Base-by-base conservation (phyloP, 2,888 invertebrate species). In the Drosophila anomelani region DNA sequence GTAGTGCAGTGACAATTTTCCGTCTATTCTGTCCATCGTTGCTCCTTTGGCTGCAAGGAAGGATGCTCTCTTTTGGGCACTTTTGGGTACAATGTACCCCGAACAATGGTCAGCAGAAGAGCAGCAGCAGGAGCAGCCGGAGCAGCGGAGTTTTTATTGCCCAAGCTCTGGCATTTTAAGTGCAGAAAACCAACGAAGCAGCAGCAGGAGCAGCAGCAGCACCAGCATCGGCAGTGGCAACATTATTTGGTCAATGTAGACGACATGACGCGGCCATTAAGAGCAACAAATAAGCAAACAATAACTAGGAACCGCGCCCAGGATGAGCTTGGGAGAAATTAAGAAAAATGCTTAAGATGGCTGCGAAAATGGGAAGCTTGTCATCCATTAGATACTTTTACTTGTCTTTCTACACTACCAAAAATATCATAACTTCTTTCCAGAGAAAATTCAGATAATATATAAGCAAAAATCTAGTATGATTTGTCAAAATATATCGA, bases 131-230 rank as follows among this genome's bases (percentile, higher is more conserved):
- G 15, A 47, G 29, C 49, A 53, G 29, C 29, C 17, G 32, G 49
- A 54, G 34, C 34, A 53, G 43, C 69, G 66, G 64, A 77, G 49
- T 80, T 90, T 91, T 91, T 91, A 91, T 91, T 90, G 85, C 90
- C 79, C 81, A 80, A 80, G 81, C 86, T 77, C 69, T 90, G 91
- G 90, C 90, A 89, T 91, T 90, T 91, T 88, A 91, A 91, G 90
- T 85, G 75, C 83, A 81, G 59, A 43, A 57, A 44, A 57, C 68
- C 32, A 62, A 73, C 61, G 51, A 38, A 61, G 38, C 47, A 20
- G 58, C 34, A 86, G 77, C 76, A 20, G 20, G 20, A 78, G 57
- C 62, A 17, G 58, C 34, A 78, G 57, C 62, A 17, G 58, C 34
- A 86, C 56, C 53, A 29, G 17, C 61, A 59, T 56, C 36, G 71